phyloP scores from a whole-genome alignment of 2,797 vertebrate genomes.

The Sphaeramia orbicularis region DNA sequence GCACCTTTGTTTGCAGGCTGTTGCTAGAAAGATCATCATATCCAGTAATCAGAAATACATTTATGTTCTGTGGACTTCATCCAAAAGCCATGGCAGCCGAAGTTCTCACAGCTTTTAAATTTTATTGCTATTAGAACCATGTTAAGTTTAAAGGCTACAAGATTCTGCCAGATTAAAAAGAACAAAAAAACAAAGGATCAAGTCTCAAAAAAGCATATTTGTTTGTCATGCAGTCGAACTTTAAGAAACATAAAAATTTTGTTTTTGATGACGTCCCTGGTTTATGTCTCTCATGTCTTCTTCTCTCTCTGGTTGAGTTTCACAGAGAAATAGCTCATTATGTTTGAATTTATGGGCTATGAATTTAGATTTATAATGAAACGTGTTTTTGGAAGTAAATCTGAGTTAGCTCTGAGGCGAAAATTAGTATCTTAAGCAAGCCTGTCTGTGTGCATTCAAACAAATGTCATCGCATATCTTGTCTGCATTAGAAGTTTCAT shows the following conservation, averaged over 20 bases:
- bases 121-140: not conserved
- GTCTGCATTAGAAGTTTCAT: not conserved
- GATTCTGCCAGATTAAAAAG: not conserved
- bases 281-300: constrained; percentile 11
- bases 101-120: not conserved
- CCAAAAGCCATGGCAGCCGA: constrained; percentile 2
- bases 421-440: constrained; percentile 1
- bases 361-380: not conserved
- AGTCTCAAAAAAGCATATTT: not conserved
- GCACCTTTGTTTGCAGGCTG: too few relatives aligned
- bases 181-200: too few relatives aligned
- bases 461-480: constrained; percentile 3
- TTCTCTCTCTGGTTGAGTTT: constrained; percentile 1
- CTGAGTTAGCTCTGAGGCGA: not conserved
- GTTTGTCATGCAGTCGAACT: not conserved
- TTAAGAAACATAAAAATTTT: constrained; percentile 3
- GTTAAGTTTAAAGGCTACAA: not conserved
- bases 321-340: constrained; percentile 7
- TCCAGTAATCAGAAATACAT: not conserved
- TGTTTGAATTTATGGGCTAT: constrained; percentile 4
- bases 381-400: constrained; percentile 5
- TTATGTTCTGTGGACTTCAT: not conserved
- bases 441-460: constrained; percentile 1
- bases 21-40: too few relatives aligned
- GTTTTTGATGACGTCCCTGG: constrained; percentile 6